Evolutionary conservation across 2,888 invertebrate species (phyloP), one percentile per base, ranked within the genome.

Genomic region (Branchellion lobata): DNA sequence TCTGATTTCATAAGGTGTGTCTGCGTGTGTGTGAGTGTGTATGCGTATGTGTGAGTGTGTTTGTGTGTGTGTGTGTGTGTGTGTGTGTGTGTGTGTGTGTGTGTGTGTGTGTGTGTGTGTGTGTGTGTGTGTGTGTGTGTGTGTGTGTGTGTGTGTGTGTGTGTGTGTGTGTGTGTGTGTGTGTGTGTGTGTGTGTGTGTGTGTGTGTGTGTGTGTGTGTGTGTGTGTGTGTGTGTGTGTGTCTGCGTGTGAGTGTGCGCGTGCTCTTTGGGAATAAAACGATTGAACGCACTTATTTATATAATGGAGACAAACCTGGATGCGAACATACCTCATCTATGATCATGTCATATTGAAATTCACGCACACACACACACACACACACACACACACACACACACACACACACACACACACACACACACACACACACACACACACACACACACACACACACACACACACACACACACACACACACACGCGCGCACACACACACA

Each of bases 371-470:
- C 29, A 65, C 65, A 65, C 65, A 65, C 65, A 65, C 27, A 65
- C 65, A 65, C 65, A 65, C 65, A 65, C 34, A 34, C 40, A 73
- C 40, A 36, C 73, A 73, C 47, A 65, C 27, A 36, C 34, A 29
- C 73, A 36, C 40, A 73, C 47, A 34, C 73, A 73, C 73, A 36
- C 40, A 73, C 73, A n/a, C 73, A 73, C 73, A 33, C 73, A 73
- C 47, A n/a, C n/a, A 73, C 47, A 36, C 73, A 73, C 73, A 36
- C 73, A 73, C 71, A 31, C n/a, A 33, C 73, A 5, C 73, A 73
- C 21, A n/a, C 73, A 47, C 31, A 27, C 53, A 75, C 27, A 18
- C 53, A 1, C 27, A 53, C 1, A 51, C 27, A 53, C 57, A 1
- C 75, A 53, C 51, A 21, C 75, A 27, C 75, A 29, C 75, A 34